Percentiles rank a stretch among this genome's conserved stretches.
Evolutionary conservation across 2,113 vertebrate species (phyloP).

Genomic region (Ptilonorhynchus violaceus): DNA sequence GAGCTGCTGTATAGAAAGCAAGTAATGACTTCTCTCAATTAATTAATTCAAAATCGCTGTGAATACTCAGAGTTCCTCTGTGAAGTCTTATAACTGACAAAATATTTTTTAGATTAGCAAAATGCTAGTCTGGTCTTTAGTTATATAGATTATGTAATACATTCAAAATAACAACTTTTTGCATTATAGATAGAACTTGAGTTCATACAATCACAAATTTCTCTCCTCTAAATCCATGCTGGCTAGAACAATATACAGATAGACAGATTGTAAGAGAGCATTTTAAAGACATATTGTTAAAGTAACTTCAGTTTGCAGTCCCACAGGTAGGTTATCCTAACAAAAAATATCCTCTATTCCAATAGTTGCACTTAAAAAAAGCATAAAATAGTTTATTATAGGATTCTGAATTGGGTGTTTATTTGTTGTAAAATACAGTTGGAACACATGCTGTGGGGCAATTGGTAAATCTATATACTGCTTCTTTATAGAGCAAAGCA

Average conservation of each 20-base stretch:
- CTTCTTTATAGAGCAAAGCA: neutral
- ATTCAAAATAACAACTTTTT: neutral
- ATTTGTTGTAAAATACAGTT: neutral
- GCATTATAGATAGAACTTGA: rapidly evolving
- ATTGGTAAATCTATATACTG: neutral
- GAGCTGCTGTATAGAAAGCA: neutral
- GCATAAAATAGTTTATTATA: neutral
- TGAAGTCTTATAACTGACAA: neutral
- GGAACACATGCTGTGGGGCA: neutral
- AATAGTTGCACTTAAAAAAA: neutral
- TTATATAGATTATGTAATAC: neutral
- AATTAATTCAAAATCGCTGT: neutral
- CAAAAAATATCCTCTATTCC: neutral
- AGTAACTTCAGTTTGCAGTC: neutral
- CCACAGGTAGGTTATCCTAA: neutral
- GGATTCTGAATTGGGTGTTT: neutral
- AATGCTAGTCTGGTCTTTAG: neutral
- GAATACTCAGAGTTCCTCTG: neutral
- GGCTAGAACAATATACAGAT: neutral
- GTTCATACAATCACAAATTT: neutral
- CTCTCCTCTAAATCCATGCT: neutral
- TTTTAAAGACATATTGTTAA: neutral
- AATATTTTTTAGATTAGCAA: neutral
- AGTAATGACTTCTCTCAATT: neutral
- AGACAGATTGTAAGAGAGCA: neutral